Evolutionary conservation across 2,888 invertebrate species (phyloP), one percentile per base, ranked within the genome.

Genomic region (Macrosiphum euphorbiae): DNA sequence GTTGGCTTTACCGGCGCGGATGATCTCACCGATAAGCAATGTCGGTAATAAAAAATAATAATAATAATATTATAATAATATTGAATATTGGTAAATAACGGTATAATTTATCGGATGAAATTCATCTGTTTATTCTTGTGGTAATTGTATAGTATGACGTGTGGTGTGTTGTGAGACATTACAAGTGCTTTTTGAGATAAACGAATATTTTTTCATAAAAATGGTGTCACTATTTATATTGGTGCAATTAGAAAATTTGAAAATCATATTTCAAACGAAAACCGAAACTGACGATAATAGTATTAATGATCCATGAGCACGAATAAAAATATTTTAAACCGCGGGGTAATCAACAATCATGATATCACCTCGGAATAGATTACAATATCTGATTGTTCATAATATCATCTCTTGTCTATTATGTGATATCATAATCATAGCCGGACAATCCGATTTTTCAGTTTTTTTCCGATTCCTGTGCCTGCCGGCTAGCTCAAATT

Each of bases 1-100:
- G 87, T 87, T 87, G 92, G 92, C 87, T 87, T 87, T 41, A 20
- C 20, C 35, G 35, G 78, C 10, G 35, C 10, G 35, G 78, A 67
- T 44, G 85, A 85, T 67, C 78, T 91, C 84, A 91, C 50, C 84
- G 91, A 91, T 91, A 84, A 52, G 13, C 78, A 78, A 41, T 35
- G 78, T 35, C 78, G 20, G 5, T 11, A 61, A 61, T 61, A 61
- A 55, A 55, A 55, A 55, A 55, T 52, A 11, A 52, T 52, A 52
- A 52, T 52, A 52, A 52, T 52, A 3, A 52, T 67, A 13, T 13
- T n/a, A 5, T n/a, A 67, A 61, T 61, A 3, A 28, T 61, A 61
- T 28, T 61, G 61, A 61, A 61, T 61, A 28, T 67, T 16, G 67
- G n/a, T n/a, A n/a, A 67, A n/a, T 16, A 16, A 67, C 16, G 67